Base-by-base conservation (phyloP, 2,113 vertebrate species). In the Halichoerus grypus region DNA sequence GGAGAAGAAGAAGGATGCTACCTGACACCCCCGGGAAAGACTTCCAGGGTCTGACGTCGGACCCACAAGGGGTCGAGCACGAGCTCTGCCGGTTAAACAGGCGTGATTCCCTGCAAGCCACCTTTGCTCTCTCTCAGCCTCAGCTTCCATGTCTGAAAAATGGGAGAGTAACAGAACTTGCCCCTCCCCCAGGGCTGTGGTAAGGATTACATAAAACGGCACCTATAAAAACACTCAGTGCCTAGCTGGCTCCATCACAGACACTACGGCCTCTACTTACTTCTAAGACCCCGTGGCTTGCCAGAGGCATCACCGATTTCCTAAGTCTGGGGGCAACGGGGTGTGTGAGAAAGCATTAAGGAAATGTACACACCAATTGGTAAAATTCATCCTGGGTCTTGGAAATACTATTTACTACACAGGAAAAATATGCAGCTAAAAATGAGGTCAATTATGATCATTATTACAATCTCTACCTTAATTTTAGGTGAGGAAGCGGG, bases 11-110 rank as follows among this genome's bases (percentile, higher is more conserved):
- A 59, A 84, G 42, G 26, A 51, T 0, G 31, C 24, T 61, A 42
- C 0, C 1, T 0, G 3, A n/a, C 9, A 22, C 9, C 4, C 36
- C 5, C 13, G 4, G 28, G 8, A 76, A 59, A 76, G 24, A 92
- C 2, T 3, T 10, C 21, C 2, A 9, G 42, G 31, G 57, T 67
- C 57, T 36, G 63, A 39, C 16, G 1, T 42, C 9, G 36, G 95
- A 24, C 31, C 46, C 42, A 36, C 11, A 1, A 0, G 39, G 15
- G 33, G 22, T 0, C 13, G 10, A 49, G 22, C 14, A 24, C 33
- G 5, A 59, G 26, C 28, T 26, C 59, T 55, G 93, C 65, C 1
- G 7, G 22, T 74, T 53, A 18, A 85, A 71, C 57, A 9, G 74
- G 79, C 4, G 6, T 3, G n/a, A 59, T 42, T 65, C 18, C 36